Conservation (phyloP, 92 coral and sea anemone genomes). For the Pocillopora meandrina region DNA sequence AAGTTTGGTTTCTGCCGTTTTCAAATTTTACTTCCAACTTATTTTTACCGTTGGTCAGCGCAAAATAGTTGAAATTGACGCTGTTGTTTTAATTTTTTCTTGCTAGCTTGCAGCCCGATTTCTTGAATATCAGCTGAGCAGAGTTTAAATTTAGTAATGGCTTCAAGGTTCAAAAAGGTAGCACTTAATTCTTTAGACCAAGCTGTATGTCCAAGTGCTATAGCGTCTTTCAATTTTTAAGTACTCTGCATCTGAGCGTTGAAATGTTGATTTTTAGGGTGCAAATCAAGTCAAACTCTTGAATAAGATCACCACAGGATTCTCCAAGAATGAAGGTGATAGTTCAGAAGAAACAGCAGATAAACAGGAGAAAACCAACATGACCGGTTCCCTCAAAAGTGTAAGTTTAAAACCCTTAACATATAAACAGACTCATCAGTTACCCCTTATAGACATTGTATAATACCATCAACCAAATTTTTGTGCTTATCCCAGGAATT, state of each 20-base stretch:
- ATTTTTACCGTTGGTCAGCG: no score
- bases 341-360: neutral
- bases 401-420: neutral
- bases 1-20: neutral
- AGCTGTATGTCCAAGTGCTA: neutral
- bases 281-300: constrained; percentile 14
- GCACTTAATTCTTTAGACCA: no score
- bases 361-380: constrained; percentile 10
- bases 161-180: constrained; percentile 38
- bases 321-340: neutral
- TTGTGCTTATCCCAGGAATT: no score
- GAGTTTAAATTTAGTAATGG: neutral
- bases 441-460: no score
- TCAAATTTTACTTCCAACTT: no score
- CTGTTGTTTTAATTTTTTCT: no score
- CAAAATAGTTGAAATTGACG: neutral
- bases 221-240: neutral
- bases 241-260: neutral
- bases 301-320: constrained; percentile 8
- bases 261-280: constrained; percentile 16
- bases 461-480: no score
- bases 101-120: no score
- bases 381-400: constrained; percentile 26
- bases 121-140: neutral
- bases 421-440: neutral